phyloP scores from a whole-genome alignment of 2,888 invertebrate genomes.

The Oscheius sp. region DNA sequence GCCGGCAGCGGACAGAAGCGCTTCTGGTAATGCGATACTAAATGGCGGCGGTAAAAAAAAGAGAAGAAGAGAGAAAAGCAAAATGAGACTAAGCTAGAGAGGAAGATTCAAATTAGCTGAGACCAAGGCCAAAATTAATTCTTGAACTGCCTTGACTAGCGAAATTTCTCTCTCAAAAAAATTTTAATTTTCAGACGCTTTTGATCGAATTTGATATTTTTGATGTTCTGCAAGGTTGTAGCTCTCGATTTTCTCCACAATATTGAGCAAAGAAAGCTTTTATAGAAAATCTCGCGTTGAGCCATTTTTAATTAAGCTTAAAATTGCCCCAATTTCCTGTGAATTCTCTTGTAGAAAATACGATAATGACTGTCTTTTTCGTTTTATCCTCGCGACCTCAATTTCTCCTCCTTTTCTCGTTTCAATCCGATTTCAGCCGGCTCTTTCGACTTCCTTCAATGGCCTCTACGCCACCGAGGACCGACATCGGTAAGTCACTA shows the following conservation, averaged over 20 bases:
- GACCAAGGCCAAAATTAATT: too few relatives aligned
- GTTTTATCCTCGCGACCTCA: background rate
- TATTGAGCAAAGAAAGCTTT: too few relatives aligned
- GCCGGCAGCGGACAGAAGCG: background rate
- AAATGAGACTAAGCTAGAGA: too few relatives aligned
- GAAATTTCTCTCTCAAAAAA: too few relatives aligned
- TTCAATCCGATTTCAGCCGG: background rate
- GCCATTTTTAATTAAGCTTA: too few relatives aligned
- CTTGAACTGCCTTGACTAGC: too few relatives aligned
- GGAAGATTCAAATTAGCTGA: too few relatives aligned
- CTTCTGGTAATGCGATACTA: constrained; percentile 6
- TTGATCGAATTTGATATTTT: too few relatives aligned
- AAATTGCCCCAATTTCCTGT: background rate
- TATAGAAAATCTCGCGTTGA: too few relatives aligned
- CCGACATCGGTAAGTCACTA: constrained; percentile 20
- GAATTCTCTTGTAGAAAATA: background rate
- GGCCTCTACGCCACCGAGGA: constrained; percentile 21
- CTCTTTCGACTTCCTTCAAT: background rate
- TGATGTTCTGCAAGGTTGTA: too few relatives aligned
- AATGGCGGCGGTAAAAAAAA: background rate
- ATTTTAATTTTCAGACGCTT: too few relatives aligned
- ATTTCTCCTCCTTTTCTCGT: background rate
- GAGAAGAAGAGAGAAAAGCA: background rate
- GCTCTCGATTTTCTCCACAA: too few relatives aligned
- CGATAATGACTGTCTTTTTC: background rate